Percentiles rank a stretch among this genome's conserved stretches.
Evolutionary conservation across 2,113 vertebrate genomes (phyloP).

Genomic region (Rhizomys pruinosus): DNA sequence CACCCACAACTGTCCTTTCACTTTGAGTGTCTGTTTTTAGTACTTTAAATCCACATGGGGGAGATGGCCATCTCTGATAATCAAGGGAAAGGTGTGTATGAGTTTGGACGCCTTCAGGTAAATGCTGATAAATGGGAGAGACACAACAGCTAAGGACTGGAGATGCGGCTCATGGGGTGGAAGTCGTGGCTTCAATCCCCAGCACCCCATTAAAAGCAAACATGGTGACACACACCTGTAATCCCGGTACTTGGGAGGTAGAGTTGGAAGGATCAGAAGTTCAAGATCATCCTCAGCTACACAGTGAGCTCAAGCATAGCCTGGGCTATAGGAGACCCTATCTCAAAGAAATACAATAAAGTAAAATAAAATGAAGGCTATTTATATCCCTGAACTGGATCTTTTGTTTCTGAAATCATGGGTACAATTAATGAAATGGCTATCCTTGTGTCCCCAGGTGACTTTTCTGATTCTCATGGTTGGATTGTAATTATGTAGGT

Average conservation of each 20-base stretch:
- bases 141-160: background rate
- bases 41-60: background rate
- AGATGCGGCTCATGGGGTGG: background rate
- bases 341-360: background rate
- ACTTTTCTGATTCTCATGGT: background rate
- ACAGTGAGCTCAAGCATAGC: background rate
- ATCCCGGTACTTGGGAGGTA: background rate
- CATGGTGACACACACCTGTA: background rate
- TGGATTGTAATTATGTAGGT: background rate
- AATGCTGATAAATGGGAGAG: constrained; percentile 30
- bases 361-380: background rate
- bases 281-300: no score
- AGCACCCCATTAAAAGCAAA: background rate
- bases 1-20: background rate
- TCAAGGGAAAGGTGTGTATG: background rate
- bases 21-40: background rate
- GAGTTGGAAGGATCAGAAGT: no score
- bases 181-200: background rate
- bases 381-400: background rate
- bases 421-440: background rate
- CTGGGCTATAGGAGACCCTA: background rate
- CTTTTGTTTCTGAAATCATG: background rate
- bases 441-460: background rate
- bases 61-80: background rate
- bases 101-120: background rate